phyloP scores from a whole-genome alignment of 1,140 invertebrate species.

The Papilio polyxenes region DNA sequence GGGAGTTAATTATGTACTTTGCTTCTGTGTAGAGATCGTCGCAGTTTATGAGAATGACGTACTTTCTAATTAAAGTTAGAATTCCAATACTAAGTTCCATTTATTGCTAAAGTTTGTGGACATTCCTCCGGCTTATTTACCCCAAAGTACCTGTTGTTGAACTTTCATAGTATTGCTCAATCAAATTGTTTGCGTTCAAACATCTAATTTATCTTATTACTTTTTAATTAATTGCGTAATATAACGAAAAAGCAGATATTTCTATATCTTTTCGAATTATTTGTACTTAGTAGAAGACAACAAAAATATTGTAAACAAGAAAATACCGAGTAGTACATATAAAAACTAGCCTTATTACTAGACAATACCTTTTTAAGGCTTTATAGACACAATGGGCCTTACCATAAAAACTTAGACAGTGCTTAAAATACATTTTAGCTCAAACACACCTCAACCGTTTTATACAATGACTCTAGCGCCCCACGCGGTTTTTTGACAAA shows the following conservation, averaged over 20 bases:
- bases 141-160: slow-evolving; percentile 20
- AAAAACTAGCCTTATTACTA: too few species aligned
- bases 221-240: neutral
- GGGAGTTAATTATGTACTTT: slow-evolving; percentile 15
- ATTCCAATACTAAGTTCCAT: slow-evolving; percentile 17
- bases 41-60: slow-evolving; percentile 8
- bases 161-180: neutral
- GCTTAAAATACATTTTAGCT: too few species aligned
- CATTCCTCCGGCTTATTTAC: slow-evolving; percentile 26
- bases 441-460: too few species aligned
- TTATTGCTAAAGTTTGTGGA: slow-evolving; percentile 23
- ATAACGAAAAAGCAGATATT: neutral
- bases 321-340: too few species aligned
- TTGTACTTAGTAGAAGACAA: too few species aligned
- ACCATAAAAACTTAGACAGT: too few species aligned
- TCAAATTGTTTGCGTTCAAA: slow-evolving; percentile 11
- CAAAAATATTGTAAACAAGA: too few species aligned
- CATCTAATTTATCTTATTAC: slow-evolving; percentile 1
- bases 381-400: too few species aligned
- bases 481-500: too few species aligned
- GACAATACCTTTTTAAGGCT: too few species aligned
- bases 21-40: neutral
- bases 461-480: too few species aligned
- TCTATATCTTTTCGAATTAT: too few species aligned
- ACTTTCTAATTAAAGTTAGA: slow-evolving; percentile 29